Base-by-base conservation (phyloP, 2,113 vertebrate species). In the Eulacestoma nigropectus region DNA sequence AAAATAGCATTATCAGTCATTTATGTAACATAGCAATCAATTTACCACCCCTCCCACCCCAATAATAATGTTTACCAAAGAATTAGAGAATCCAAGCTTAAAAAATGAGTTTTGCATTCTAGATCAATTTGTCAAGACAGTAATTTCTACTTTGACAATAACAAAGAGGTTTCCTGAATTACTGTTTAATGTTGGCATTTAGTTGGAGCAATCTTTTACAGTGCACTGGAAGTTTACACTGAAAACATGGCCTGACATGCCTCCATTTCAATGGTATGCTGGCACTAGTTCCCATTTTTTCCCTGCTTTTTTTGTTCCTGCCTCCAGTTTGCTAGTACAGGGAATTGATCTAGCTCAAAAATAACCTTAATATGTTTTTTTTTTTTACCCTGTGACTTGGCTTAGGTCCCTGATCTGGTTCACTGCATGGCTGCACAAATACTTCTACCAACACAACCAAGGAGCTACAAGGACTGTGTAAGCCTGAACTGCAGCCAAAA, bases 401-500 rank as follows among this genome's bases (percentile, higher is more conserved):
- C 94, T 89, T 35, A 41, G 56, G 26, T 86, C 83, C 64, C 50
- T 59, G 64, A 88, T 90, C 15, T 77, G 67, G 82, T 88, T 95
- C 94, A 74, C 32, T 88, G 88, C 75, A 80, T 47, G 76, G 79
- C 68, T 94, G 82, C 83, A 84, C 76, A 94, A 95, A 93, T 81
- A 79, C 50, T 94, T 95, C 72, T 47, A 84, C 85, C 83, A 88
- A 80, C 59, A 92, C 11, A 93, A 90, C 63, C 47, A 95, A 89
- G 79, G 76, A 92, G 33, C 39, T 90, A 11, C 50, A 77, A 92
- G 83, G 25, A 35, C 79, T 37, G 25, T 78, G 16, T 63, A 67
- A 86, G 60, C 33, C 89, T 92, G 93, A 95, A 90, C 56, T 63
- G 76, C 89, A 90, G 93, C 95, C 96, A 96, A 95, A 96, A 90